These are phyloP conservation scores for Hirtodrosophila alboralis DNA, from an alignment of 2,888 invertebrate species.

Conservation along the genomic window DNA sequence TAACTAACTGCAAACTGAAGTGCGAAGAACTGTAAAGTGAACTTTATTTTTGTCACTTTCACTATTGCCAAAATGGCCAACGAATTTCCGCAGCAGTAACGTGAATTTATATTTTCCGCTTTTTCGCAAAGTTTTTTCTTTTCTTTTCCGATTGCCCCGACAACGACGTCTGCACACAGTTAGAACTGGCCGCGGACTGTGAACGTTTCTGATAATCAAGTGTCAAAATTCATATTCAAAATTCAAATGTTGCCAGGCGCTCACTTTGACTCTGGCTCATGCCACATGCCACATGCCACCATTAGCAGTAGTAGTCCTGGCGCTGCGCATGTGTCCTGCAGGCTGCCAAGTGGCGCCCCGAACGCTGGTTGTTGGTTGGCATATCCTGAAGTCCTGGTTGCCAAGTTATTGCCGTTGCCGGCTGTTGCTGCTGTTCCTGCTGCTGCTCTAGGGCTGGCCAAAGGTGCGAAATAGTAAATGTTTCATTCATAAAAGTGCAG, in stretches of 20 bases:
- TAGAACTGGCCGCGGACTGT: conserved; percentile 69
- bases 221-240: conserved; percentile 79
- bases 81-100: conserved; percentile 62
- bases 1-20: conserved; percentile 25
- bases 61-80: conserved; percentile 57
- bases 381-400: conserved; percentile 22
- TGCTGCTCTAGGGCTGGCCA: conserved; percentile 14
- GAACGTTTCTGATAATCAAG: conserved; percentile 72
- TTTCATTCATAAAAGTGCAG: conserved; percentile 69
- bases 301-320: conserved; percentile 21
- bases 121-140: conserved; percentile 36
- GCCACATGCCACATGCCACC: conserved; percentile 8
- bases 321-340: conserved; percentile 76
- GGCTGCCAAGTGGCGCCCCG: conserved; percentile 43
- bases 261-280: conserved; percentile 18
- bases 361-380: conserved; percentile 13
- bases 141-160: conserved; percentile 49
- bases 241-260: conserved; percentile 68
- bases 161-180: conserved; percentile 65
- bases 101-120: conserved; percentile 49
- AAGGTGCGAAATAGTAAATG: conserved; percentile 54
- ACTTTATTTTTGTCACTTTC: conserved; percentile 63
- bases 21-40: conserved; percentile 28
- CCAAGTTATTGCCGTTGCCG: conserved; percentile 46
- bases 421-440: conserved; percentile 14